Evolutionary conservation across 1,140 invertebrate species (phyloP), one percentile per base, ranked within the genome.

Genomic region (Drosophila lacertosa): DNA sequence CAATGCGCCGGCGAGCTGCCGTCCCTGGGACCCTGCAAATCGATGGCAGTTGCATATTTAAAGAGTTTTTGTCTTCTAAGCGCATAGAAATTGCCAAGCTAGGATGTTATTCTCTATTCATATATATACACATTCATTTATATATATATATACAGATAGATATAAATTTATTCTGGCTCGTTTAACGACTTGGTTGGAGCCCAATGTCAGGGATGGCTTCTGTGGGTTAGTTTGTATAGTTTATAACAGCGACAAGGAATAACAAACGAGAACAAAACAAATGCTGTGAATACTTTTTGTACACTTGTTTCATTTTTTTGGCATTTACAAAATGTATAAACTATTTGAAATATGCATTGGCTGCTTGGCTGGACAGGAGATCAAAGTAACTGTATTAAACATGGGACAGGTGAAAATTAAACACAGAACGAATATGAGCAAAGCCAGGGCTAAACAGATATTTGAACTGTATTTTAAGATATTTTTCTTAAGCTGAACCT

Each of bases 1-100:
- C 96, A 96, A 67, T 95, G 95, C 1, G 94, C 93, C 54, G 93
- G 94, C 0, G 93, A 93, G 32, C 69, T 80, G 66, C 75, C 86
- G 37, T 94, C 94, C 58, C 93, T 86, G 10, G 92, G 91, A 1
- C 93, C 93, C 65, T 93, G 92, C n/a, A 6, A 90, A 69, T 26
- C 48, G 40, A 68, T 40, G 18, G 9, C 44, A 66, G 22, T 54
- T 42, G 42, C 22, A 47, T 33, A 53, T 48, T 63, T 62, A 7
- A 7, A 24, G 3, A 13, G 13, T 26, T 5, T 29, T 44, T 54
- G n/a, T 39, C 15, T 32, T 18, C 10, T 11, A 4, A 29, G 6
- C 1, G 24, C 13, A 13, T 7, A n/a, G 6, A 13, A 26, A 40
- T 15, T 40, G 13, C 13, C 15, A 40, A 40, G 7, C 15, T 16